Percentiles rank a stretch among this genome's conserved stretches.
These are phyloP conservation scores for Thereva nobilitata DNA, from an alignment of 2,888 invertebrate species.

Conservation along the genomic window DNA sequence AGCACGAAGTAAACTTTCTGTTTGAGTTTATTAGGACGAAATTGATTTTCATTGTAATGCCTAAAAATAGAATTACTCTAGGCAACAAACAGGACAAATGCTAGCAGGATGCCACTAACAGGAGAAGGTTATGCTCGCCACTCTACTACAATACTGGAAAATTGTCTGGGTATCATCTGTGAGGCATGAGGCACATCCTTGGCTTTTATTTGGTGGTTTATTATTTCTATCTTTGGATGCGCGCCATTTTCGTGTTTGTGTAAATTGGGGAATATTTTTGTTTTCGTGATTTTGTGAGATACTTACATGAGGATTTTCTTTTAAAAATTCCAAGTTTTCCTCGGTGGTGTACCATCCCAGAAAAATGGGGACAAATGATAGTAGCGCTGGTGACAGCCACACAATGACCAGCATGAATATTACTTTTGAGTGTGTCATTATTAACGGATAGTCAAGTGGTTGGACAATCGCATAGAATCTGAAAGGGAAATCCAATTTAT, in stretches of 20 bases:
- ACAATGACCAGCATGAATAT: slow-evolving; percentile 82
- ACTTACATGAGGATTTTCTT: slow-evolving; percentile 68
- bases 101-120: too few relatives aligned
- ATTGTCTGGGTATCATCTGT: background rate
- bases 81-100: background rate
- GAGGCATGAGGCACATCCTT: too few relatives aligned
- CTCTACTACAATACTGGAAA: slow-evolving; percentile 10
- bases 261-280: background rate
- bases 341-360: slow-evolving; percentile 93
- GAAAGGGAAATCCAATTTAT: slow-evolving; percentile 14
- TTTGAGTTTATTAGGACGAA: slow-evolving; percentile 32
- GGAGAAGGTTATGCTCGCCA: slow-evolving; percentile 6
- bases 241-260: too few relatives aligned
- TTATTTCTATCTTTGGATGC: too few relatives aligned
- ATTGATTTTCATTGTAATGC: slow-evolving; percentile 36
- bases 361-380: slow-evolving; percentile 93
- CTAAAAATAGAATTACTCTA: slow-evolving; percentile 21
- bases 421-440: slow-evolving; percentile 83
- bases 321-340: slow-evolving; percentile 73
- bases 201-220: too few relatives aligned
- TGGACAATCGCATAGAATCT: slow-evolving; percentile 90
- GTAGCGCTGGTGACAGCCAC: slow-evolving; percentile 88
- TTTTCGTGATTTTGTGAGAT: slow-evolving; percentile 47
- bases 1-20: background rate
- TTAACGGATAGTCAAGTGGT: slow-evolving; percentile 88